Evolutionary conservation across 2,113 vertebrate genomes (phyloP).

Genomic region (Silurus meridionalis): DNA sequence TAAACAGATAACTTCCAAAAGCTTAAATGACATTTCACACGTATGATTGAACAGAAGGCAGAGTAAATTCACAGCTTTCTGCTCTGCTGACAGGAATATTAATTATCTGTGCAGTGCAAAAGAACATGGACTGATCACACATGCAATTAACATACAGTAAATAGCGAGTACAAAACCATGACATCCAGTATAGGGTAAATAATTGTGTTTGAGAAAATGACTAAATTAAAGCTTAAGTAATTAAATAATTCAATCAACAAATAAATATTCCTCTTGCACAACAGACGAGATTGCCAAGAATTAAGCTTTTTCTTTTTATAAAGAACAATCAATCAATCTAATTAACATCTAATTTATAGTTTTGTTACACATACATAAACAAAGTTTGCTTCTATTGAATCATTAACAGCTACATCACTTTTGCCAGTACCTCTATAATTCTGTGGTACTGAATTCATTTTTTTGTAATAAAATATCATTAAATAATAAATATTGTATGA

Average conservation of each 20-base stretch:
- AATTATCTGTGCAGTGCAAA: constrained; percentile 30
- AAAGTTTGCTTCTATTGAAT: background rate
- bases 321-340: background rate
- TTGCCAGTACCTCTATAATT: background rate
- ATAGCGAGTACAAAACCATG: background rate
- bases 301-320: background rate
- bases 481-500: background rate
- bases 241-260: too few species aligned
- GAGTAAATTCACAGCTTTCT: constrained; percentile 44
- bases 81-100: constrained; percentile 43
- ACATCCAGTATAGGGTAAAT: background rate
- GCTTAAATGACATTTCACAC: constrained; percentile 51
- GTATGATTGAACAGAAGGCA: constrained; percentile 40
- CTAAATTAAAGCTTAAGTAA: background rate
- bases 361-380: background rate
- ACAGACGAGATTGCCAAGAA: background rate
- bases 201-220: background rate
- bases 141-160: background rate
- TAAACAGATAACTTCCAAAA: constrained; percentile 50
- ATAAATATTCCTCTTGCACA: background rate
- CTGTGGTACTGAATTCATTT: too few species aligned
- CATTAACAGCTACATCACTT: background rate
- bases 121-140: constrained; percentile 7
- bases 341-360: background rate
- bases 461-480: background rate